These are phyloP conservation scores for Tinea pellionella DNA, from an alignment of 2,888 invertebrate species.

Conservation along the genomic window DNA sequence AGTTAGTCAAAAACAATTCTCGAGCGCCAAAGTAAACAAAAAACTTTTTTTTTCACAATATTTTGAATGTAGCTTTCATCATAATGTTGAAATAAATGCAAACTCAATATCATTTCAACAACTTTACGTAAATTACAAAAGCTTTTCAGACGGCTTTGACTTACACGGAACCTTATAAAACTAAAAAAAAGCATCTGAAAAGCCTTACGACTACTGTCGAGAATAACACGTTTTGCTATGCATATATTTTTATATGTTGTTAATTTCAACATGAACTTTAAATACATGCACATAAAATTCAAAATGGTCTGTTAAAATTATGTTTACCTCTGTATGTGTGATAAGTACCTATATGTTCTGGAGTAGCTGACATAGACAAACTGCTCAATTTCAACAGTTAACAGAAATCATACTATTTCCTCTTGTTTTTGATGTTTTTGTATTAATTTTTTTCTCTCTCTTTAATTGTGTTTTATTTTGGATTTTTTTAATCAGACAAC, in stretches of 20 bases:
- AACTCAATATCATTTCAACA: background rate
- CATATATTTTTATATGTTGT: background rate
- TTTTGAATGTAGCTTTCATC: no score
- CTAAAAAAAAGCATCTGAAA: slow-evolving; percentile 24
- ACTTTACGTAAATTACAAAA: background rate
- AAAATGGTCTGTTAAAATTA: background rate
- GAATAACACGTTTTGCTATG: background rate
- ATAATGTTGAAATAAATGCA: background rate
- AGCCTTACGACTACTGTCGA: background rate
- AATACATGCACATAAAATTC: no score
- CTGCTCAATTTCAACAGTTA: slow-evolving; percentile 26
- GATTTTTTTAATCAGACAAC: no score
- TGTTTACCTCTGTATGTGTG: background rate
- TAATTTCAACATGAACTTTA: background rate
- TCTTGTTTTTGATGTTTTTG: background rate
- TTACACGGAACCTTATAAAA: slow-evolving; percentile 27
- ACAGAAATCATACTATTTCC: background rate
- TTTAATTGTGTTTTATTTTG: no score
- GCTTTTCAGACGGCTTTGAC: background rate
- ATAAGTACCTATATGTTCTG: background rate
- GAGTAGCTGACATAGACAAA: slow-evolving; percentile 19
- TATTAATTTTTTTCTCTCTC: no score
- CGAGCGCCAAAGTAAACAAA: no score
- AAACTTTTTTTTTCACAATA: no score
- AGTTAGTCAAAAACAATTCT: no score